Percentiles rank a stretch among this genome's conserved stretches.
phyloP scores from a whole-genome alignment of 2,113 vertebrate genomes.

The Colius striatus region DNA sequence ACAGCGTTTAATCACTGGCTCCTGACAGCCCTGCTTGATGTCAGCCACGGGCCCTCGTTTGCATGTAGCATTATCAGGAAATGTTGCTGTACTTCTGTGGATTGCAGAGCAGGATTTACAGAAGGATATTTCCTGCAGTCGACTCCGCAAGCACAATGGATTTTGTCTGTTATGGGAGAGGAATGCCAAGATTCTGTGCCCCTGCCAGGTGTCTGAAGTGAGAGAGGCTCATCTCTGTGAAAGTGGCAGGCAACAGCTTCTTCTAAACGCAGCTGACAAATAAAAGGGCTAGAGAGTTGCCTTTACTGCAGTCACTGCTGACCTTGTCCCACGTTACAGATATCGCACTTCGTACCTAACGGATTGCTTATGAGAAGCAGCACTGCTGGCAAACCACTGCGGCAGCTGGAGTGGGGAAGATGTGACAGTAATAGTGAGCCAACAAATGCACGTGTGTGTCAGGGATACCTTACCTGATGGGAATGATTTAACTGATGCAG shows the following conservation, averaged over 20 bases:
- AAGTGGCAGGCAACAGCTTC: background rate
- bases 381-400: background rate
- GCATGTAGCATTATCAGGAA: background rate
- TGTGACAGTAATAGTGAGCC: background rate
- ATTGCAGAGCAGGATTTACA: background rate
- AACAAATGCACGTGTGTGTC: background rate
- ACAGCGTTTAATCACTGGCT: background rate
- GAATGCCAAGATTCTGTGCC: background rate
- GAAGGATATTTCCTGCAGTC: background rate
- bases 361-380: background rate
- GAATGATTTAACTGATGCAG: background rate
- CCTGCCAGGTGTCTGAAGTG: background rate
- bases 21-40: background rate
- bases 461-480: background rate
- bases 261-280: background rate
- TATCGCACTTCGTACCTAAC: background rate
- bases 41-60: background rate
- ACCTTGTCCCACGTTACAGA: background rate
- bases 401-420: background rate
- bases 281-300: background rate
- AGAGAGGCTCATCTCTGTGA: background rate
- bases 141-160: background rate
- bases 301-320: background rate
- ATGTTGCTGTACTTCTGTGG: background rate
- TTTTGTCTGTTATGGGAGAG: background rate